Base-by-base conservation (phyloP, 1,140 invertebrate genomes). In the Drosophila setifemur region DNA sequence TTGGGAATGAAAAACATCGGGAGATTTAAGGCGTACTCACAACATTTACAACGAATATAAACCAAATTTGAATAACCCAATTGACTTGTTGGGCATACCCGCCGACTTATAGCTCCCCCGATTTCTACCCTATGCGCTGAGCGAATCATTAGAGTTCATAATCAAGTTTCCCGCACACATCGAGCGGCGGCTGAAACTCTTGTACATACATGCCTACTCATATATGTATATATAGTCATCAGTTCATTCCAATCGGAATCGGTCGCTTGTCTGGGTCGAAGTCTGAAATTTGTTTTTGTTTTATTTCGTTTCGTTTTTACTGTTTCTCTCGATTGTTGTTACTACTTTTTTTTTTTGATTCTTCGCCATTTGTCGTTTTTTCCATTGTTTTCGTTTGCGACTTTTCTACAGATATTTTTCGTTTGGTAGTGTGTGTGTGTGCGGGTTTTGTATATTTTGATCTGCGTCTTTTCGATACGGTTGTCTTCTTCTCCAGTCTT, bases 181-280 rank as follows among this genome's bases (percentile, higher is more conserved):
- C 11, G 1, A 1, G 21, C 45, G 18, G 21, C 58, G 53, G 18
- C 16, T 39, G 14, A 19, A 16, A 23, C 31, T 33, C 31, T 33
- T 12, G 6, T 12, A 14, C 2, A 4, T 14, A 42, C 23, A 55
- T 28, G n/a, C n/a, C n/a, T n/a, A 4, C 40, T 14, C 35, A 23
- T 21, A 35, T 35, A 19, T 29, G 16, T 37, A 21, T 57, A 55
- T 50, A 61, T 28, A 64, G 40, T 63, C 60, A 63, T 48, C 60
- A 47, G 31, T 64, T 48, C 55, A 76, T 54, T 57, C 61, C 76
- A 78, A 83, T 83, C 73, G 72, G 40, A 71, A 71, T 71, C 66
- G 55, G 55, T 63, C 77, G 45, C 44, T 50, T 82, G 79, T 83
- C 78, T 83, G 70, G 79, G 70, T 83, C 78, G 82, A 83, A 83